phyloP scores from a whole-genome alignment of 2,113 vertebrate species.

The Glaucomys volans region DNA sequence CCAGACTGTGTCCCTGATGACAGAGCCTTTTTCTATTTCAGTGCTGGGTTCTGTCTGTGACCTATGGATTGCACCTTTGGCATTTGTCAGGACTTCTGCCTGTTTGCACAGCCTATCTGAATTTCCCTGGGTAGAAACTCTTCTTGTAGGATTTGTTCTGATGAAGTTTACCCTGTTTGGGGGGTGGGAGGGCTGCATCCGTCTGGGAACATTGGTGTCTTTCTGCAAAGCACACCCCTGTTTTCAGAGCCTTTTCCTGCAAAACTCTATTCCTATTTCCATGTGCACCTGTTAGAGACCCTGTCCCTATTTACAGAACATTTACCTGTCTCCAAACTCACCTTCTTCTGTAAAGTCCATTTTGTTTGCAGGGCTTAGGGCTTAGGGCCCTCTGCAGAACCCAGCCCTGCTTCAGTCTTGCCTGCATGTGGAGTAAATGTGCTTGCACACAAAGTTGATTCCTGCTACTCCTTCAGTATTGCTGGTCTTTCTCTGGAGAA shows the following conservation, averaged over 20 bases:
- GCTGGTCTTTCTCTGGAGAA: background rate
- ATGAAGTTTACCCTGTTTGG: background rate
- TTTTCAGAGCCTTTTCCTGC: background rate
- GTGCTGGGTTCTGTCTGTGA: background rate
- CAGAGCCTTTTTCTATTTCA: background rate
- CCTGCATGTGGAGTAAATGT: background rate
- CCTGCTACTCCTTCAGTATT: background rate
- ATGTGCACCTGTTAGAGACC: background rate
- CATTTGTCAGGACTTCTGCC: background rate
- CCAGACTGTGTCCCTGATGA: background rate
- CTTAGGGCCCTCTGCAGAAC: background rate
- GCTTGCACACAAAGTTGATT: background rate
- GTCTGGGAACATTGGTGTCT: background rate
- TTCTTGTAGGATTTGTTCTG: no score
- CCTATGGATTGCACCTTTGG: no score
- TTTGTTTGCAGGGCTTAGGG: background rate
- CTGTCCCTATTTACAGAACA: background rate
- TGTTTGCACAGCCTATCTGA: background rate
- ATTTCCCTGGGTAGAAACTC: background rate
- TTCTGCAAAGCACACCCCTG: background rate
- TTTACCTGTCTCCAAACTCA: background rate
- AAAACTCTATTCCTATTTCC: background rate
- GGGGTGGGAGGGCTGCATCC: background rate
- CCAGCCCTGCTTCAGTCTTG: background rate
- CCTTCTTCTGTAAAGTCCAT: background rate